Base-by-base conservation (phyloP, 2,113 vertebrate species). In the Passer montanus region DNA sequence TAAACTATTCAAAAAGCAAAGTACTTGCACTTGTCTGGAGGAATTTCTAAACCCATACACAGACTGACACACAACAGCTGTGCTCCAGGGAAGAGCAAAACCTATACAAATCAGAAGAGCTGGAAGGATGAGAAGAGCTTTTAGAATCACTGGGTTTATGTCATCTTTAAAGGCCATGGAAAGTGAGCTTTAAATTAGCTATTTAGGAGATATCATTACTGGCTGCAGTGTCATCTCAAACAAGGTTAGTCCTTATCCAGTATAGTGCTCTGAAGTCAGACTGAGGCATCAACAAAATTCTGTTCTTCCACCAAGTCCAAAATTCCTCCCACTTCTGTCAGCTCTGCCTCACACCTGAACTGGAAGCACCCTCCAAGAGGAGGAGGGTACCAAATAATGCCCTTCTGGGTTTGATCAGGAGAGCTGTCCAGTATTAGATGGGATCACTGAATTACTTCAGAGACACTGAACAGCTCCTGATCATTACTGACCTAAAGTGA, bases 401-500 rank as follows among this genome's bases (percentile, higher is more conserved):
- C 93, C 95, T 96, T 93, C 88, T 87, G 85, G 85, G 62, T 87
- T 64, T 69, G 86, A 96, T 68, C 92, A 15, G 68, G 33, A 95
- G 84, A 95, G 59, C 0, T 86, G 56, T 31, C 49, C 85, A 93
- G 4, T 15, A 24, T 26, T 31, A 44, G 59, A 56, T 7, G n/a
- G 56, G n/a, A 75, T 68, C 64, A 41, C 41, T 13, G 60, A 44
- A 52, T 56, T n/a, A 67, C 81, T 89, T 84, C 72, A 77, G 11
- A 52, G 3, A 56, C n/a, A 72, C 19, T 49, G 89, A 69, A 87
- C 95, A 90, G 58, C 93, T 93, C 90, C 22, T 67, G 83, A 90
- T 69, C 85, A 12, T 47, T 92, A 96, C 92, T 95, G 95, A 96
- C 95, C 94, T 87, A 60, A 90, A 94, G n/a, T 76, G 93, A 96